A percentile compares a stretch with the other conserved stretches of the same genome.
These are phyloP conservation scores for Caradrina kadenii DNA, from an alignment of 2,888 invertebrate genomes.

Conservation along the genomic window DNA sequence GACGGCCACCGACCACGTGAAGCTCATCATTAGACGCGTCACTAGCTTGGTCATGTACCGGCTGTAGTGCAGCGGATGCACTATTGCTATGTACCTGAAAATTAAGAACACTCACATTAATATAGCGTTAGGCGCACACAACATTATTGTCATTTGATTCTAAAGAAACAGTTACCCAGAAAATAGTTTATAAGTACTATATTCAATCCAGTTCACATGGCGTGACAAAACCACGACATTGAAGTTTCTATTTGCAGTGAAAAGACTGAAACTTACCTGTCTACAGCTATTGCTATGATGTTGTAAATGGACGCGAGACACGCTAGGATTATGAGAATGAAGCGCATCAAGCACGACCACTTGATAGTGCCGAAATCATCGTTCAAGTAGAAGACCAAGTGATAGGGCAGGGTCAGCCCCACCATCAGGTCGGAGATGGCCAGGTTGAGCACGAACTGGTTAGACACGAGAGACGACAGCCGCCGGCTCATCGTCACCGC, in stretches of 20 bases:
- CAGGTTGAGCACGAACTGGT: conserved; percentile 94
- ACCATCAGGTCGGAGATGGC: conserved; percentile 95
- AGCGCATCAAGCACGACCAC: conserved; percentile 92
- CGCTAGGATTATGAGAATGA: conserved; percentile 93
- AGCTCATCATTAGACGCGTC: conserved; percentile 91
- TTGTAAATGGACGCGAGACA: conserved; percentile 95
- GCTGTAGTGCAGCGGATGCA: conserved; percentile 94
- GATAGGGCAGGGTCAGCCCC: conserved; percentile 94
- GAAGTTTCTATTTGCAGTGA: conserved; percentile 43
- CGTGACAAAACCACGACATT: conserved; percentile 59
- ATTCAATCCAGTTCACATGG: conserved; percentile 52
- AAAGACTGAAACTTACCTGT: conserved; percentile 85
- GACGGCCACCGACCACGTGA: conserved; percentile 93
- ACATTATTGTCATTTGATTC: not conserved
- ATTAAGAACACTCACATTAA: conserved; percentile 36
- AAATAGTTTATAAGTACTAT: conserved; percentile 5
- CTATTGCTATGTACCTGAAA: conserved; percentile 93
- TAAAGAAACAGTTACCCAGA: conserved; percentile 6
- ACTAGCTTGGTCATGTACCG: conserved; percentile 93
- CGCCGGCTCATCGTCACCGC: conserved; percentile 93
- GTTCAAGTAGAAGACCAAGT: conserved; percentile 93
- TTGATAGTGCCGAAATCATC: conserved; percentile 91
- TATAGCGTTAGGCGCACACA: not conserved
- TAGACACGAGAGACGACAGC: conserved; percentile 93
- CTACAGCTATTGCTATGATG: conserved; percentile 94